Percentiles rank a stretch among this genome's conserved stretches.
These are phyloP conservation scores for Gymnodraco acuticeps DNA, from an alignment of 2,797 vertebrate species.

Conservation along the genomic window DNA sequence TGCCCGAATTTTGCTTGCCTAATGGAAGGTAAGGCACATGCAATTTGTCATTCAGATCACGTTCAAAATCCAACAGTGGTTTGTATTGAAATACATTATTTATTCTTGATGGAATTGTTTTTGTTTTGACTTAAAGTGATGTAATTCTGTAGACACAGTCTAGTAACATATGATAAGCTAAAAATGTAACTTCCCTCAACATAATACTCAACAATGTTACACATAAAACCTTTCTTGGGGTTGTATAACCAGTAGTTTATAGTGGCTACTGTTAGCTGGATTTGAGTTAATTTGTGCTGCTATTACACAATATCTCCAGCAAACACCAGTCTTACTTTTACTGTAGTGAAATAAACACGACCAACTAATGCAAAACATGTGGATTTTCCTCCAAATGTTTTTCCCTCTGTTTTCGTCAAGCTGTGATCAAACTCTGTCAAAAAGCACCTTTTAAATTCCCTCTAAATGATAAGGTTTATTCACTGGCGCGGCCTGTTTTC, in stretches of 20 bases:
- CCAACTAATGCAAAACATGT: slow-evolving; percentile 3
- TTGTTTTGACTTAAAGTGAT: neutral
- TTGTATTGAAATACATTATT: neutral
- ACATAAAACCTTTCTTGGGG: neutral
- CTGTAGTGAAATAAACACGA: slow-evolving; percentile 3
- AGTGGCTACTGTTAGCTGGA: neutral
- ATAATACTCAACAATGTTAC: neutral
- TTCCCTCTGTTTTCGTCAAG: slow-evolving; percentile 9
- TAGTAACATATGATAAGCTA: neutral
- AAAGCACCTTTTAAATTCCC: slow-evolving; percentile 28
- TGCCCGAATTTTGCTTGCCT: neutral
- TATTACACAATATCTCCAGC: neutral
- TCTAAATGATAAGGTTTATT: slow-evolving; percentile 51
- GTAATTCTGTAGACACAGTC: neutral
- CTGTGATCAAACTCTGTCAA: slow-evolving; percentile 30
- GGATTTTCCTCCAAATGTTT: neutral
- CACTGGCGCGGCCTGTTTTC: slow-evolving; percentile 26
- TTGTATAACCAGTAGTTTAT: neutral
- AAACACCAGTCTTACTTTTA: neutral
- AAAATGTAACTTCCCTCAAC: neutral
- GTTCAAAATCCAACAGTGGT: neutral
- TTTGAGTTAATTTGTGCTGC: neutral
- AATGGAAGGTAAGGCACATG: neutral
- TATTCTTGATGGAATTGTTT: neutral
- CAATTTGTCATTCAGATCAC: slow-evolving; percentile 12